A percentile compares a stretch with the other conserved stretches of the same genome.
phyloP scores from a whole-genome alignment of 2,113 vertebrate genomes.

The Hemicordylus capensis region DNA sequence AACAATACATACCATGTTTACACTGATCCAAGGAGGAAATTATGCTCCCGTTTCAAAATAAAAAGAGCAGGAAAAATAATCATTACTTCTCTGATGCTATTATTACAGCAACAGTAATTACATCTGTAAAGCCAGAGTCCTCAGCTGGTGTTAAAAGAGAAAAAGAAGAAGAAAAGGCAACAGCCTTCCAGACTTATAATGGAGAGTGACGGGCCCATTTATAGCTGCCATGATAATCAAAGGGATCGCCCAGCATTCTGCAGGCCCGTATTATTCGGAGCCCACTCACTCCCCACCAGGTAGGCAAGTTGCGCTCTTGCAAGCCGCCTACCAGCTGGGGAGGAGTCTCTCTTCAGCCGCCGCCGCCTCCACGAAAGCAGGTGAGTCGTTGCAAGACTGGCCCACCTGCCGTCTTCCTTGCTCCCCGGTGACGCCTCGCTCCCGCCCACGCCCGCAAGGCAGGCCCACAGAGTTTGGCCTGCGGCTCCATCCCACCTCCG shows the following conservation, averaged over 20 bases:
- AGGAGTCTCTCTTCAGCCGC: neutral
- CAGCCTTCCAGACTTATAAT: constrained; percentile 31
- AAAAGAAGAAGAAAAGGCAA: neutral
- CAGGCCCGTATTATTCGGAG: neutral
- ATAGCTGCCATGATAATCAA: neutral
- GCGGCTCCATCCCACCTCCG: no score
- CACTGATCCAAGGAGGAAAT: constrained; percentile 66
- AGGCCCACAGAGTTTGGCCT: no score
- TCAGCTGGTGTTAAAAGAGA: constrained; percentile 49
- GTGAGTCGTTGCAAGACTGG: neutral
- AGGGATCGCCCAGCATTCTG: neutral
- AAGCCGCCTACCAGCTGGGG: neutral
- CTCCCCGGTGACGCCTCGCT: no score
- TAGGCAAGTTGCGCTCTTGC: neutral
- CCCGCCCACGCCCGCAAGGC: no score
- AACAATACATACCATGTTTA: constrained; percentile 61
- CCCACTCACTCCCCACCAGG: rapidly evolving
- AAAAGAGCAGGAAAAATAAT: constrained; percentile 70
- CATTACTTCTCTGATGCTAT: constrained; percentile 61
- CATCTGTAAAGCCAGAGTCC: constrained; percentile 57
- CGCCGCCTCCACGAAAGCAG: neutral
- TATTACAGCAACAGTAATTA: constrained; percentile 57
- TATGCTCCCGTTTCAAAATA: constrained; percentile 62
- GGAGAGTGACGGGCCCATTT: neutral
- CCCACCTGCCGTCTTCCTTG: neutral